Percentiles rank a stretch among this genome's conserved stretches.
These are phyloP conservation scores for Halocaridina rubra DNA, from an alignment of 2,888 invertebrate genomes.

Conservation along the genomic window DNA sequence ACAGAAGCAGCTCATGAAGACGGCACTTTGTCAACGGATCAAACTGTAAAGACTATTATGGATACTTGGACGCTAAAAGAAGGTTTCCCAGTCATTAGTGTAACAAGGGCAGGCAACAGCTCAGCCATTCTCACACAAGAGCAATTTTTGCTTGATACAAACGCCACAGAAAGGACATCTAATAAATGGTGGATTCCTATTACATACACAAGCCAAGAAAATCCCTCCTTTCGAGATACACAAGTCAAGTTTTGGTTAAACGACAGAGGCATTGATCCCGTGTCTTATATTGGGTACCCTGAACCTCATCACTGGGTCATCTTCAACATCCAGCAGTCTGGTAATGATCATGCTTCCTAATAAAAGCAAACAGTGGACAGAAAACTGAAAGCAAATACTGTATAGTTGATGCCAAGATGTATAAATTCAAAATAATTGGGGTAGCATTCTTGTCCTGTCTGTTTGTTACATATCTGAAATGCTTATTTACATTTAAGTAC, in stretches of 20 bases:
- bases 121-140: slow-evolving; percentile 74
- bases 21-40: slow-evolving; percentile 72
- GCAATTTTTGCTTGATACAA: slow-evolving; percentile 75
- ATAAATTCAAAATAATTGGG: background rate
- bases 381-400: no score
- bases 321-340: slow-evolving; percentile 82
- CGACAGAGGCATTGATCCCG: background rate
- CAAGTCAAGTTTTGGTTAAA: slow-evolving; percentile 72
- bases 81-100: slow-evolving; percentile 80
- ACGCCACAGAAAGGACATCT: slow-evolving; percentile 65
- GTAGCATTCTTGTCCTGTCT: no score
- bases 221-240: slow-evolving; percentile 72
- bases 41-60: slow-evolving; percentile 80
- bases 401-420: background rate
- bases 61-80: slow-evolving; percentile 87
- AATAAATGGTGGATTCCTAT: slow-evolving; percentile 75
- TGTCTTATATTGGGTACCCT: background rate
- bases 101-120: slow-evolving; percentile 74
- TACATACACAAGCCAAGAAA: slow-evolving; percentile 72
- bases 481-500: no score
- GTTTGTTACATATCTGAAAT: no score
- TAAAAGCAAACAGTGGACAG: no score
- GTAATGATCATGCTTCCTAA: no score
- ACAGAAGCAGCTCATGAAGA: slow-evolving; percentile 77
- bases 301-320: slow-evolving; percentile 75